Base-by-base conservation (phyloP, 1,140 invertebrate genomes). In the Ptiloglossa arizonensis region DNA sequence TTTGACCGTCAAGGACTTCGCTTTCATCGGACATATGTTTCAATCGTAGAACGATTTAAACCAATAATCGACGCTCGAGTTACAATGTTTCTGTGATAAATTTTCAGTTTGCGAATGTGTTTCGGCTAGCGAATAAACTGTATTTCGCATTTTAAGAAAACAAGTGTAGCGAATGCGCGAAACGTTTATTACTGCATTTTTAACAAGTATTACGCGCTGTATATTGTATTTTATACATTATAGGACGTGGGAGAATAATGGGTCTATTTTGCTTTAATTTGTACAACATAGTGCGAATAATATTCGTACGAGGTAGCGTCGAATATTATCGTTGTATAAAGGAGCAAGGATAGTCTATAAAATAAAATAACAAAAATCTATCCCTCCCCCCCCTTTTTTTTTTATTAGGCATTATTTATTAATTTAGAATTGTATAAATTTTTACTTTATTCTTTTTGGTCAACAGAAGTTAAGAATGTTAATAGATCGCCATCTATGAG, bases 11-110 rank as follows among this genome's bases (percentile, higher is more conserved):
- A 85, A 85, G 67, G 87, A 83, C 44, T 89, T 90, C 52, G 70
- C 85, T n/a, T 82, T 89, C 5, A 87, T 90, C 52, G 86, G 87
- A 8, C 89, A 90, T 22, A 88, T 89, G 59, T 90, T 89, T 83
- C 80, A 89, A 46, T 82, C 79, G 3, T 87, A 81, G 70, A 64
- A 17, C 24, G 24, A 70, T 19, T 24, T 32, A 35, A 48, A 52
- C 29, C 9, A 35, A 41, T 22, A 22, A 15, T n/a, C 4, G 4
- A 76, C 46, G 22, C 38, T 63, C 46, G 15, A 76, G 38, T 78
- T 19, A 27, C 29, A 32, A 46, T 74, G 19, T 56, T 78, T 78
- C 74, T 81, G 79, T 81, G 75, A 78, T 81, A 81, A n/a, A 35
- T 52, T 44, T 79, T 73, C 38, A 66, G 19, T 67, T 46, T 29